Base-by-base conservation (phyloP, 2,113 vertebrate species). In the Rattus rattus region DNA sequence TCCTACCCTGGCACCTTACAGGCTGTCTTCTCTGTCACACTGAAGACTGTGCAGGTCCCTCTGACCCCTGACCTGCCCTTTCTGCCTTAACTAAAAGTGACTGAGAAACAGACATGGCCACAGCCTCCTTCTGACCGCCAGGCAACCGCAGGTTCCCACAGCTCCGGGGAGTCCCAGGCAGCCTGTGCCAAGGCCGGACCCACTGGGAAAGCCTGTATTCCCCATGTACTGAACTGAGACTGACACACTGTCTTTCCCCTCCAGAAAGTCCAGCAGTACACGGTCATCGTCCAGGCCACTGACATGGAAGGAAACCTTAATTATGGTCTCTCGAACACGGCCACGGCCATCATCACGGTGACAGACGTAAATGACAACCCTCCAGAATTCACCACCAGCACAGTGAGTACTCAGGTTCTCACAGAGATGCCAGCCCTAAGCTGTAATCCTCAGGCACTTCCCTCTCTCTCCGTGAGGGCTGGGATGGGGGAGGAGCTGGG, bases 241-340 rank as follows among this genome's bases (percentile, higher is more conserved):
- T 97, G 56, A 93, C 16, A 59, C 3, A 0, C 2, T 61, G 22
- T 0, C 65, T 96, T 73, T 67, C 86, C 84, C 59, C 12, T 16
- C 54, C 14, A 99, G 99, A 99, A 99, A 99, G 99, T 99, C 79
- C 99, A 99, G 89, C 99, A 99, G 98, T 99, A 99, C 93, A 99
- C 99, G 1, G 99, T 99, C 97, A 99, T 99, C 16, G 97, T 99
- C 85, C 99, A 99, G 98, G 99, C 99, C 96, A 99, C 99, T 0
- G 99, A 99, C 97, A 99, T 99, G 99, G 99, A 99, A 96, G 99
- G 99, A 22, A 99, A 99, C 89, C 98, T 99, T 1, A 99, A 99
- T 98, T 99, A 99, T 0, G 99, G 99, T 69, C 99, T 99, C 92
- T 99, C 99, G 1, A 99, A 99, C 99, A 99, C 99, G 0, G 99